phyloP scores from a whole-genome alignment of 2,888 invertebrate species.

The Aphodius sticticus region DNA sequence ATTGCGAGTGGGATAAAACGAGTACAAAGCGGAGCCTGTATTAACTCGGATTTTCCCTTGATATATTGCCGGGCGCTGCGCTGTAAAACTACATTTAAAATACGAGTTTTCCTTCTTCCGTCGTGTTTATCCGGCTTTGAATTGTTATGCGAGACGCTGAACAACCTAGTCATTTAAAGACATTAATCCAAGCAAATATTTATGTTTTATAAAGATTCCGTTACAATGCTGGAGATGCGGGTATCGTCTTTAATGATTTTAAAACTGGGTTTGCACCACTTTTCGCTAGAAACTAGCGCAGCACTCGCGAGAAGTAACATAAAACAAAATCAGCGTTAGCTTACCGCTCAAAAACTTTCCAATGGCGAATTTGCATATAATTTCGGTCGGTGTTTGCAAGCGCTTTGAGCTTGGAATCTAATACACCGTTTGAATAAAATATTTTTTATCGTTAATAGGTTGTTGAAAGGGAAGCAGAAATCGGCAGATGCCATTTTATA shows the following conservation, averaged over 20 bases:
- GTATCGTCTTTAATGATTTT: not conserved
- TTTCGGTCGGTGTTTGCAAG: not conserved
- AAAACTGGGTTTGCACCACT: not conserved
- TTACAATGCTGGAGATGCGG: not conserved
- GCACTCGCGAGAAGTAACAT: not conserved
- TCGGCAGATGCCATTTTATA: no score
- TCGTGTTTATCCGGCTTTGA: not conserved
- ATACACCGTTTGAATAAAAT: no score
- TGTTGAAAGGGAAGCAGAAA: no score
- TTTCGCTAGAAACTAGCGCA: not conserved
- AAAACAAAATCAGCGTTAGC: not conserved
- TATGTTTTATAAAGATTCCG: not conserved
- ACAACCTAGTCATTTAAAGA: not conserved
- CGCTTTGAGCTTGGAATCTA: not conserved
- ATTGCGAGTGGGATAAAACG: not conserved
- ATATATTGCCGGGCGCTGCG: not conserved
- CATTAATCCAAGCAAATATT: not conserved
- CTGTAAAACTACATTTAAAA: slow-evolving; percentile 4
- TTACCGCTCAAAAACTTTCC: not conserved
- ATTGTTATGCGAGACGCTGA: not conserved
- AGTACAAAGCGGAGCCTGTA: not conserved
- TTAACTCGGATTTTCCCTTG: not conserved
- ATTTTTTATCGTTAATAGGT: no score
- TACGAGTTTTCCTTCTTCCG: not conserved
- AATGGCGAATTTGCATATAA: not conserved